Conservation (phyloP, 2,797 vertebrate genomes). For the Poeciliopsis infans region DNA sequence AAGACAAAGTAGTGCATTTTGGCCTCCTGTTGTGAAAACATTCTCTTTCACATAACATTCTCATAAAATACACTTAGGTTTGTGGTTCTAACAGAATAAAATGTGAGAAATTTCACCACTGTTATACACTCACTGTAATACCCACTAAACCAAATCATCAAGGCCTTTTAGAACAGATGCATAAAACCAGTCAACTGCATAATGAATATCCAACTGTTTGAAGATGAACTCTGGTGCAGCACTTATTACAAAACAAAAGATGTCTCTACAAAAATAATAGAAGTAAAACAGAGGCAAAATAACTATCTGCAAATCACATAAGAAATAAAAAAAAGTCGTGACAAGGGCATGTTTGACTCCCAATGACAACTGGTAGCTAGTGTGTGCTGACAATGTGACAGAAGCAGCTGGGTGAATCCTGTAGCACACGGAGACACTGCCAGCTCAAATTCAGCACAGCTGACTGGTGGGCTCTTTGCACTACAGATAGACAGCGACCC, state of each 20-base stretch:
- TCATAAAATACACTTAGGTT: neutral
- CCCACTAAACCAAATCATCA: neutral
- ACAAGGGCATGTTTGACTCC: neutral
- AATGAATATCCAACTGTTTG: neutral
- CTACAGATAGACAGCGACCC: neutral
- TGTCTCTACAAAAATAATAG: neutral
- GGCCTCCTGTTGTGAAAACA: no score
- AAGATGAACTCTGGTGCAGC: neutral
- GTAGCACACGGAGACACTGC: neutral
- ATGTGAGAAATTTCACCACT: neutral
- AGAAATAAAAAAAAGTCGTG: neutral
- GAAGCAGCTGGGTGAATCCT: constrained; percentile 17
- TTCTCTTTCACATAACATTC: no score
- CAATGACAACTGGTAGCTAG: constrained; percentile 6
- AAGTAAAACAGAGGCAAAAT: neutral
- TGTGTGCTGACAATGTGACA: constrained; percentile 10
- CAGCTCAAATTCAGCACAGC: constrained; percentile 12
- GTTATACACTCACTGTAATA: neutral
- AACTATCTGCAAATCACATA: neutral
- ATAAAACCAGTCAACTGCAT: neutral
- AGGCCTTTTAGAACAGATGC: neutral
- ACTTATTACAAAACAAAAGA: constrained; percentile 2
- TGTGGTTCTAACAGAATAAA: neutral
- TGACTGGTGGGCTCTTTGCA: neutral
- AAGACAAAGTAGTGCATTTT: no score